Percentiles rank a stretch among this genome's conserved stretches.
phyloP scores from a whole-genome alignment of 1,140 invertebrate genomes.

The Mercenaria mercenaria region DNA sequence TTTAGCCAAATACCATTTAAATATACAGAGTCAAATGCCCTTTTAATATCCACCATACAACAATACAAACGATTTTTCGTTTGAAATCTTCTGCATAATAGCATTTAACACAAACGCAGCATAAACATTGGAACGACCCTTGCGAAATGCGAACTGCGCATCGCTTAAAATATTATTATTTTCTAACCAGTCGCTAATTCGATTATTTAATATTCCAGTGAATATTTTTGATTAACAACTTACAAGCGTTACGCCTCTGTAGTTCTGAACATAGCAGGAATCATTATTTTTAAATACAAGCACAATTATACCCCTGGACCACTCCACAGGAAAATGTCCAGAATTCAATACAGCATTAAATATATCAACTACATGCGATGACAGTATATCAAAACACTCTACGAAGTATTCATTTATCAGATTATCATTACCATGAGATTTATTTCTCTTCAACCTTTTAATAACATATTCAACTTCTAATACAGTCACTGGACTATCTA shows the following conservation, averaged over 20 bases:
- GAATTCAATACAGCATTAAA: slow-evolving; percentile 9
- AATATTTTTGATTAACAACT: too few species aligned
- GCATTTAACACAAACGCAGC: neutral
- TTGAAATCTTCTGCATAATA: neutral
- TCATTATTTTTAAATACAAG: neutral
- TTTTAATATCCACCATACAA: slow-evolving; percentile 18
- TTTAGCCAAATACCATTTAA: neutral
- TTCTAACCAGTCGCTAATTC: too few species aligned
- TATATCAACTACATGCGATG: neutral
- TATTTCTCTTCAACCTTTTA: too few species aligned
- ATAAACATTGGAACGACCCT: neutral
- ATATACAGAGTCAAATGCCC: slow-evolving; percentile 17
- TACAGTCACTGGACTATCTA: neutral
- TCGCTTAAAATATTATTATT: neutral
- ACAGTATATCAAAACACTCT: neutral
- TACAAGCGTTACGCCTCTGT: too few species aligned
- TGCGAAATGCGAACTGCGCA: slow-evolving; percentile 25
- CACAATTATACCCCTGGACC: neutral
- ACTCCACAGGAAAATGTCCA: neutral
- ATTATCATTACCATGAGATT: neutral
- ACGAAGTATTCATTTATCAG: neutral
- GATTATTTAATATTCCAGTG: too few species aligned
- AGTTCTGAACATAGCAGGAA: neutral
- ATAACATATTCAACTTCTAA: neutral
- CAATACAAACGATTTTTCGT: slow-evolving; percentile 26